Base-by-base conservation (phyloP, 2,113 vertebrate genomes). In the Meriones unguiculatus region DNA sequence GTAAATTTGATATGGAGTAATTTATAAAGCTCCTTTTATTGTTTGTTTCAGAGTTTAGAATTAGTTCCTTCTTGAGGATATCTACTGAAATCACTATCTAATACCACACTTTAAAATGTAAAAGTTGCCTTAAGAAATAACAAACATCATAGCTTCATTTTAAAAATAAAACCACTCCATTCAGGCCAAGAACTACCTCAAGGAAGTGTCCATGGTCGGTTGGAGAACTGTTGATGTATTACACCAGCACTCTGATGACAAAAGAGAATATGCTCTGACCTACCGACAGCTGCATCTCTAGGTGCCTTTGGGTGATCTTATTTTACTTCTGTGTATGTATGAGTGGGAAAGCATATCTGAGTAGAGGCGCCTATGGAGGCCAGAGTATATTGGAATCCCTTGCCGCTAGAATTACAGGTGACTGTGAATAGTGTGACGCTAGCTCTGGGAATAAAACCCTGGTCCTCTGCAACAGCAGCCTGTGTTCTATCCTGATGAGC, bases 101-200 rank as follows among this genome's bases (percentile, higher is more conserved):
- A 10, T 65, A 88, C 7, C 38, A 67, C 1, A 3, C 57, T 73
- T 91, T n/a, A 87, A 70, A 93, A 91, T 65, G 30, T 69, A 95
- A 96, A 89, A 82, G 2, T 46, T 90, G 2, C 52, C 57, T 35
- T 89, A 93, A 82, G 65, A 91, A 95, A 94, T 54, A n/a, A 59
- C 6, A 64, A 22, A 70, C 65, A 64, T 81, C 9, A 46, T 64
- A n/a, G 38, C 38, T 95, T 67, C 2, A 6, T 50, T 92, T 86
- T 17, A 69, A 85, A 88, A 93, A 75, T 70, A 85, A 57, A 90
- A 84, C 1, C 10, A 95, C 4, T 17, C 20, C 72, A 80, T 70
- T 72, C 0, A 54, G 2, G 78, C 7, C 1, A 73, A 11, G 69
- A 10, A 3, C 17, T 52, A 76, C 3, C n/a, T 77, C 41, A 94